These are phyloP conservation scores for Nemoura dubitans DNA, from an alignment of 2,888 invertebrate species.

Conservation along the genomic window DNA sequence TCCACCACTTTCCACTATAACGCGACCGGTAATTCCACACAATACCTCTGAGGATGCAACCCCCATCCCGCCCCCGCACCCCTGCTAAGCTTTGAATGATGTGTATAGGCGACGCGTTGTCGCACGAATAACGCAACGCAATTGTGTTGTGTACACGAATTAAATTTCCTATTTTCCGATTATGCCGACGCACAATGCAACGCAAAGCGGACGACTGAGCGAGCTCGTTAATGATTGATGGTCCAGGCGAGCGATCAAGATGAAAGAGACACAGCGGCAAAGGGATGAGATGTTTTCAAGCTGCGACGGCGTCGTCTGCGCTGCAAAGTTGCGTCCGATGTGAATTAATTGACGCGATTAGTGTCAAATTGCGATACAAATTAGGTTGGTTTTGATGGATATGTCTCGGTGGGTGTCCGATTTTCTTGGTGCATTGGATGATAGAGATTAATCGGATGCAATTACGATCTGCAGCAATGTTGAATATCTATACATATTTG, in stretches of 20 bases:
- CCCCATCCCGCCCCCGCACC: not conserved
- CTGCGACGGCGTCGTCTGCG: not conserved
- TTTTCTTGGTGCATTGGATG: not conserved
- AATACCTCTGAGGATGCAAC: too few relatives aligned
- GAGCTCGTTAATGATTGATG: not conserved
- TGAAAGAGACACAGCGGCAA: not conserved
- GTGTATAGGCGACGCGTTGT: not conserved
- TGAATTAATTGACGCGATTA: not conserved
- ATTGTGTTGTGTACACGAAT: not conserved
- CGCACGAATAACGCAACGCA: not conserved
- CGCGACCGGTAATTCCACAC: too few relatives aligned
- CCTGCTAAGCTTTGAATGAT: not conserved
- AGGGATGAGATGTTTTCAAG: not conserved
- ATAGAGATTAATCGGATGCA: not conserved
- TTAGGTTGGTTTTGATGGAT: not conserved
- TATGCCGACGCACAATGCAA: not conserved
- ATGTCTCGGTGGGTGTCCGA: not conserved
- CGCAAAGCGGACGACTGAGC: not conserved
- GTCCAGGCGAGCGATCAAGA: not conserved
- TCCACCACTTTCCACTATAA: too few relatives aligned
- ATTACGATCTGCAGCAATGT: not conserved
- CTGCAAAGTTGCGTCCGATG: not conserved
- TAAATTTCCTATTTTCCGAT: not conserved
- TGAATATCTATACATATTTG: too few relatives aligned
- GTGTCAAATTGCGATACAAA: not conserved